A percentile compares a stretch with the other conserved stretches of the same genome.
These are phyloP conservation scores for Cephalopachus bancanus DNA, from an alignment of 2,797 vertebrate species.

Conservation along the genomic window DNA sequence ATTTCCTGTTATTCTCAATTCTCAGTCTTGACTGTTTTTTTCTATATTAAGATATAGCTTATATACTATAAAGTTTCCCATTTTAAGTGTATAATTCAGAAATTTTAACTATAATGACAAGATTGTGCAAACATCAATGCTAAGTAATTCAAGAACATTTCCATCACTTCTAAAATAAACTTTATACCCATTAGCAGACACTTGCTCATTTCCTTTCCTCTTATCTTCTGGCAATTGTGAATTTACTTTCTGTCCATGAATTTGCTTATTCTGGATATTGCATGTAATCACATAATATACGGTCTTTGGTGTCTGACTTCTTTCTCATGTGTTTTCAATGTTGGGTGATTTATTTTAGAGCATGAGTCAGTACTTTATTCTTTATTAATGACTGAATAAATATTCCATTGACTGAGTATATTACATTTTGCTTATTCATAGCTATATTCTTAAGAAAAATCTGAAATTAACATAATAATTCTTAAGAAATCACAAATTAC, in stretches of 20 bases:
- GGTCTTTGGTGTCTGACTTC: background rate
- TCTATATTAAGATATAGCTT: background rate
- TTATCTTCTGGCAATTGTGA: background rate
- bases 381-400: background rate
- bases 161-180: background rate
- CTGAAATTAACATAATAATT: slow-evolving; percentile 27
- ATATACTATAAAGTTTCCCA: background rate
- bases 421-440: background rate
- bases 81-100: background rate
- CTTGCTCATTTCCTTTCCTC: accelerated
- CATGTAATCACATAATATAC: background rate
- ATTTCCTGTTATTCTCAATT: background rate
- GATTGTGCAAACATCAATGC: background rate
- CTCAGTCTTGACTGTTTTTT: background rate
- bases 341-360: background rate
- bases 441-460: background rate
- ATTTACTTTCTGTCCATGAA: background rate
- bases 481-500: slow-evolving; percentile 42
- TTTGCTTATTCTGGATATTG: background rate
- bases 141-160: background rate
- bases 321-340: background rate
- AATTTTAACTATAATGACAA: background rate
- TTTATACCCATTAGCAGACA: background rate
- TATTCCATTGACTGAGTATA: background rate
- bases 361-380: background rate